phyloP scores from a whole-genome alignment of 1,140 invertebrate genomes.

The Dufourea novaeangliae region DNA sequence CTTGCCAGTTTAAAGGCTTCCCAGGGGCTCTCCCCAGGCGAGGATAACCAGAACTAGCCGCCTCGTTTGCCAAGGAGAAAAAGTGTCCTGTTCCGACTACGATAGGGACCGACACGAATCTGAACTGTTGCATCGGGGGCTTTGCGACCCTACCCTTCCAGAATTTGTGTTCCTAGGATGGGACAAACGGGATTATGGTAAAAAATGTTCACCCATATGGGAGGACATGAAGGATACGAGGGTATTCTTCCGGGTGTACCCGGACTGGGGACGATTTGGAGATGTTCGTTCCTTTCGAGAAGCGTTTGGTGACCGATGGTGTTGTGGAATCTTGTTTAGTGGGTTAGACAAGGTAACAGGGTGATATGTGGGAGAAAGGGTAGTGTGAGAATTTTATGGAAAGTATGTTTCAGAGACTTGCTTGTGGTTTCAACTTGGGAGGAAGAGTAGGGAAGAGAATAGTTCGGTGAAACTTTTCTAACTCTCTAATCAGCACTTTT shows the following conservation, averaged over 20 bases:
- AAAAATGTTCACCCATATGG: not conserved
- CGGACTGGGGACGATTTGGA: not conserved
- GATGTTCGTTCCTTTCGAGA: too few species aligned
- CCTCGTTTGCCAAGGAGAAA: constrained; percentile 35
- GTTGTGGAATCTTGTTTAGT: not conserved
- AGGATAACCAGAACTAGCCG: constrained; percentile 50
- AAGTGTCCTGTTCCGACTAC: not conserved
- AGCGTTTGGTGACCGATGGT: not conserved
- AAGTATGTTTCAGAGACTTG: too few species aligned
- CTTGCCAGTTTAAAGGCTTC: constrained; percentile 60
- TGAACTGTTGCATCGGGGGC: not conserved
- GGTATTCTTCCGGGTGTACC: not conserved
- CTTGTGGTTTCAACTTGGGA: too few species aligned
- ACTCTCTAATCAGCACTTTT: too few species aligned
- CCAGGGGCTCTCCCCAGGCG: not conserved
- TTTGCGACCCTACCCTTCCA: not conserved
- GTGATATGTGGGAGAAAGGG: too few species aligned
- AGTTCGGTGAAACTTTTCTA: too few species aligned
- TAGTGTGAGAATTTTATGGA: too few species aligned
- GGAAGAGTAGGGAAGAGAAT: too few species aligned
- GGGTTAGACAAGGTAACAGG: too few species aligned
- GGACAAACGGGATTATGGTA: not conserved
- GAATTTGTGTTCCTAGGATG: not conserved
- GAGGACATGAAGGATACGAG: not conserved
- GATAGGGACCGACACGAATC: not conserved